Percentiles rank a stretch among this genome's conserved stretches.
phyloP scores from a whole-genome alignment of 2,113 vertebrate species.

The Hydropotes inermis region DNA sequence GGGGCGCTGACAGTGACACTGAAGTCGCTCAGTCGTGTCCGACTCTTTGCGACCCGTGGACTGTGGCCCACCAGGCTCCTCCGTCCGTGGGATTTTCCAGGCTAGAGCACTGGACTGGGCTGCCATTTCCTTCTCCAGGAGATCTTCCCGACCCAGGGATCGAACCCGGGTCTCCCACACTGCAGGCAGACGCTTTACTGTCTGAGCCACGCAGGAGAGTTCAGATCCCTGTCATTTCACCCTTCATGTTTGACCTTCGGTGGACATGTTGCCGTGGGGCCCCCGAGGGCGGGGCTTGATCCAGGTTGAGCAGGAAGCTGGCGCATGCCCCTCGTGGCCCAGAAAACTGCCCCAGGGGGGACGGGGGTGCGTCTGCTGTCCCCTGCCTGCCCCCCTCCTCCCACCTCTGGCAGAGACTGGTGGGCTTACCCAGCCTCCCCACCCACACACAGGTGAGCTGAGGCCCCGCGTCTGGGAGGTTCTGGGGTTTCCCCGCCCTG shows the following conservation, averaged over 20 bases:
- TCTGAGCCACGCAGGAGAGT: too few relatives aligned
- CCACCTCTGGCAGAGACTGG: neutral
- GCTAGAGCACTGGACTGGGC: too few relatives aligned
- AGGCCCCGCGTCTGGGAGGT: neutral
- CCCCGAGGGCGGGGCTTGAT: neutral
- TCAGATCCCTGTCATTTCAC: neutral
- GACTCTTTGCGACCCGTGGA: too few relatives aligned
- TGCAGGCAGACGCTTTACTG: too few relatives aligned
- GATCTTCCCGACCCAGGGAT: too few relatives aligned
- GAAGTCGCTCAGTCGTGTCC: too few relatives aligned
- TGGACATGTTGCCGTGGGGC: neutral
- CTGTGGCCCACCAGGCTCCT: too few relatives aligned
- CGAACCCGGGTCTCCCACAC: too few relatives aligned
- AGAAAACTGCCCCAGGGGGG: neutral
- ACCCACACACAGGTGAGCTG: neutral
- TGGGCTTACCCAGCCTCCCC: neutral
- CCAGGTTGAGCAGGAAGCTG: neutral
- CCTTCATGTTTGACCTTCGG: neutral
- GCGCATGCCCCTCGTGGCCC: neutral
- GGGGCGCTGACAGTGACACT: too few relatives aligned
- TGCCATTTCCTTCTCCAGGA: too few relatives aligned
- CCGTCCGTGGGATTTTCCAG: too few relatives aligned
- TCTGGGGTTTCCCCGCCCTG: neutral
- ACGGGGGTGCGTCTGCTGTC: neutral
- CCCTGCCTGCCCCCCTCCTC: fast-evolving